Base-by-base conservation (phyloP, 2,113 vertebrate genomes). In the Phrynosoma platyrhinos region DNA sequence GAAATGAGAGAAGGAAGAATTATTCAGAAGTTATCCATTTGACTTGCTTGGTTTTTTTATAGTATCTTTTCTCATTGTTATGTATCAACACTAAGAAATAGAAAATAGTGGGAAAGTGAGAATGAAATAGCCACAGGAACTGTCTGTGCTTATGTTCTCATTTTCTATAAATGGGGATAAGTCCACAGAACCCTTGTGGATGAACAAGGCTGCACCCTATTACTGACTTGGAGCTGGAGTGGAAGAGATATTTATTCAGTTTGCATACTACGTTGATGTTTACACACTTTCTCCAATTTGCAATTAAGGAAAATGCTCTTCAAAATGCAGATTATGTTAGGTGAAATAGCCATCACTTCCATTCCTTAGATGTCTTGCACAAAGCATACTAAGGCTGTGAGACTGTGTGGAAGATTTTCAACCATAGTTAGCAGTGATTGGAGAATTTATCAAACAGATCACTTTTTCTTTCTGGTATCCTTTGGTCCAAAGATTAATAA, bases 11-110 rank as follows among this genome's bases (percentile, higher is more conserved):
- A 16, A 66, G 80, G 36, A 55, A 27, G 25, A 12, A 14, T 84
- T 87, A 81, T 69, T 42, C 27, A 40, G 86, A 91, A 93, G 58
- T 86, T 92, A 72, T 0, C 9, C 3, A 85, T 88, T 75, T 64
- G 32, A 74, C 85, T 68, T 82, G 47, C 42, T n/a, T 20, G 21
- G 1, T 83, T 72, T 4, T 71, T 74, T 47, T 82, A 27, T 8
- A 75, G 79, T 14, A 9, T 82, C 9, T 64, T 66, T 14, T 9
- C 53, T 88, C 27, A 87, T 80, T 71, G 32, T 75, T 75, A 53
- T 88, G 71, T 25, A 27, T 55, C n/a, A 30, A 23, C 30, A 80
- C 53, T 36, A 30, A 58, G 18, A 78, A 66, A 9, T 66, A 72
- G 18, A 74, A 7, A 36, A 81, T 5, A 76, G 0, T 3, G 2